These are phyloP conservation scores for Rattus norvegicus DNA, from an alignment of 2,113 vertebrate genomes.

Conservation along the genomic window GRCr8 NC_086032.1:98910501-98911000, in stretches of 20 bases:
- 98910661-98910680: background rate
- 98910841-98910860: conserved; percentile 7
- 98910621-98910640: background rate
- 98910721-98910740: background rate
- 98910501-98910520: background rate
- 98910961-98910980: background rate
- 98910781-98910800: background rate
- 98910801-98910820: background rate
- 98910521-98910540: too few relatives aligned
- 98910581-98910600: background rate
- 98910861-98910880: background rate
- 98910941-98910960: background rate
- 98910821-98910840: conserved; percentile 15
- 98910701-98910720: background rate
- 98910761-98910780: background rate
- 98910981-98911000: background rate
- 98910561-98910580: background rate
- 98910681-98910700: background rate
- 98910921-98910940: conserved; percentile 19
- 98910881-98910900: background rate
- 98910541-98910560: background rate
- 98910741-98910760: background rate
- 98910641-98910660: background rate
- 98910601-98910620: background rate
- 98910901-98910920: conserved; percentile 26